Evolutionary conservation across 1,140 invertebrate genomes (phyloP).

Genomic region (Babylonia areolata): DNA sequence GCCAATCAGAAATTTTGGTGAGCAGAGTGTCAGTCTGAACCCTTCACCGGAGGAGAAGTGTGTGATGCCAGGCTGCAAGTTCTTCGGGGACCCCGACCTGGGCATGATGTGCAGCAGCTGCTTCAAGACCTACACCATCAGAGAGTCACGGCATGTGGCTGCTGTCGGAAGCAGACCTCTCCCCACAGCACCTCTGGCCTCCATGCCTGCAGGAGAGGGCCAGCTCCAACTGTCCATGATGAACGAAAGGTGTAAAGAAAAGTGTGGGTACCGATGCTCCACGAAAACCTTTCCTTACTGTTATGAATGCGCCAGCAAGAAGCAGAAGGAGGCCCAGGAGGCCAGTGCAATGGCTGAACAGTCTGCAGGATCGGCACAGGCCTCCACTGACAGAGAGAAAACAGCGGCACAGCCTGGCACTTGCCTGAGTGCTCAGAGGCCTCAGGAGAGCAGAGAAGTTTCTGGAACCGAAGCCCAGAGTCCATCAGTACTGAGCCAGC

Average conservation of each 20-base stretch:
- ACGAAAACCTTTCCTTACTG: constrained; percentile 65
- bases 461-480: background rate
- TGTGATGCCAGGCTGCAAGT: constrained; percentile 52
- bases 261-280: constrained; percentile 62
- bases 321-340: background rate
- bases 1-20: background rate
- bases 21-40: background rate
- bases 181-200: constrained; percentile 33
- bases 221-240: constrained; percentile 51
- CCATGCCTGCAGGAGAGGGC: constrained; percentile 17
- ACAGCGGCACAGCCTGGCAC: background rate
- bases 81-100: constrained; percentile 53
- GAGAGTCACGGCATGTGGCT: constrained; percentile 34
- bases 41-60: constrained; percentile 38
- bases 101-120: constrained; percentile 55
- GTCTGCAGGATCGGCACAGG: background rate
- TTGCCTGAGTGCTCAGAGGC: background rate
- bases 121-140: constrained; percentile 55
- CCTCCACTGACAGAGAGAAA: background rate
- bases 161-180: background rate
- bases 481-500: background rate
- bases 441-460: background rate
- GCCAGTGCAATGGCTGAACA: background rate
- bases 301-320: constrained; percentile 53
- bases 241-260: constrained; percentile 44